Percentiles rank a stretch among this genome's conserved stretches.
Conservation (phyloP, 2,888 invertebrate species). For the Lottia scabra region DNA sequence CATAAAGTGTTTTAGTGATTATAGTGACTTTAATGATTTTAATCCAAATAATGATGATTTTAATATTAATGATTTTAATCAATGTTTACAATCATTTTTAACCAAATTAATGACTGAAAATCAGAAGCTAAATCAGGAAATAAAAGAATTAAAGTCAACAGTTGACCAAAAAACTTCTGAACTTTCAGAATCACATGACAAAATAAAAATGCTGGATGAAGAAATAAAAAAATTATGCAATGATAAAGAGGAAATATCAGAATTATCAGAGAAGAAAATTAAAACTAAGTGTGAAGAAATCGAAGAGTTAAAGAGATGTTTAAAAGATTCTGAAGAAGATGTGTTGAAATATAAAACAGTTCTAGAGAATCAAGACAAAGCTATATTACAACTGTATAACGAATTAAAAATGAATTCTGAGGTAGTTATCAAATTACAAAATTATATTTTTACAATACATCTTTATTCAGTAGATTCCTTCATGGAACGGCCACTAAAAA, state of each 20-base stretch:
- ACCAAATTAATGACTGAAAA: slow-evolving; percentile 8
- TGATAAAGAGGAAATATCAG: slow-evolving; percentile 8
- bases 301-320: background rate
- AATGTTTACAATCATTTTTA: background rate
- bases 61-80: background rate
- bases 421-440: no score
- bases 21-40: background rate
- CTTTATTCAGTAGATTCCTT: no score
- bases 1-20: background rate
- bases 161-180: slow-evolving; percentile 21
- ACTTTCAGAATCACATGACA: slow-evolving; percentile 19
- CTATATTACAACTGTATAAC: no score
- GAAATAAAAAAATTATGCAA: slow-evolving; percentile 7
- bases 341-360: background rate
- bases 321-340: background rate
- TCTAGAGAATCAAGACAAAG: background rate
- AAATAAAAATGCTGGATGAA: slow-evolving; percentile 26
- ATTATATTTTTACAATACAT: no score
- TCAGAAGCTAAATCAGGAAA: background rate
- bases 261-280: background rate
- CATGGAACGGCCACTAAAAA: no score
- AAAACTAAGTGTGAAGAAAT: slow-evolving; percentile 5
- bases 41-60: background rate
- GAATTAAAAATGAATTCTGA: no score
- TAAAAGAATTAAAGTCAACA: background rate